Conservation (phyloP, 2,113 vertebrate species). For the Tychaedon coryphoeus region DNA sequence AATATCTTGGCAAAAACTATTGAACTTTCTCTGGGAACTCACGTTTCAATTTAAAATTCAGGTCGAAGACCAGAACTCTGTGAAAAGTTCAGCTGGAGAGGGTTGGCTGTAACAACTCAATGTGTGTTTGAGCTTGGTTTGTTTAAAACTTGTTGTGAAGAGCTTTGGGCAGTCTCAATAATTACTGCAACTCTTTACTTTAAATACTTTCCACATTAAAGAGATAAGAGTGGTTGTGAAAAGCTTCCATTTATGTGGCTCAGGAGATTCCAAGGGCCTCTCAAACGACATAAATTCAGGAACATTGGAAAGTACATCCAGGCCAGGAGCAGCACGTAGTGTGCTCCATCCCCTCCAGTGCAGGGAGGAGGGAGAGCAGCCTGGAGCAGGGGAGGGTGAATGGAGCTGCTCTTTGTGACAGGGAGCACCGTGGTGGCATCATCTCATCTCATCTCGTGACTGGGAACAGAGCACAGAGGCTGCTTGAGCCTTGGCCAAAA, state of each 20-base stretch:
- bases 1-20: background rate
- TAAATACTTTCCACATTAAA: background rate
- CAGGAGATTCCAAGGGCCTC: background rate
- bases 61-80: background rate
- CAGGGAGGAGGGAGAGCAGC: background rate
- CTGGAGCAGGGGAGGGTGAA: background rate
- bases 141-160: background rate
- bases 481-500: background rate
- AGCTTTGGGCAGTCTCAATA: background rate
- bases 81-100: background rate
- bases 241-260: background rate
- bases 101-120: background rate
- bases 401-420: background rate
- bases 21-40: background rate
- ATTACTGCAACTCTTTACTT: background rate
- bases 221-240: background rate
- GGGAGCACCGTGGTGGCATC: background rate
- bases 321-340: conserved; percentile 5
- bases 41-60: background rate
- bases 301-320: background rate
- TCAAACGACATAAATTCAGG: background rate
- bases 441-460: background rate
- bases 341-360: background rate
- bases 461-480: background rate
- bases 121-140: background rate